Evolutionary conservation across 92 coral and sea anemone genomes (phyloP), one percentile per base, ranked within the genome.

Genomic region (Zoanthus gigantus): DNA sequence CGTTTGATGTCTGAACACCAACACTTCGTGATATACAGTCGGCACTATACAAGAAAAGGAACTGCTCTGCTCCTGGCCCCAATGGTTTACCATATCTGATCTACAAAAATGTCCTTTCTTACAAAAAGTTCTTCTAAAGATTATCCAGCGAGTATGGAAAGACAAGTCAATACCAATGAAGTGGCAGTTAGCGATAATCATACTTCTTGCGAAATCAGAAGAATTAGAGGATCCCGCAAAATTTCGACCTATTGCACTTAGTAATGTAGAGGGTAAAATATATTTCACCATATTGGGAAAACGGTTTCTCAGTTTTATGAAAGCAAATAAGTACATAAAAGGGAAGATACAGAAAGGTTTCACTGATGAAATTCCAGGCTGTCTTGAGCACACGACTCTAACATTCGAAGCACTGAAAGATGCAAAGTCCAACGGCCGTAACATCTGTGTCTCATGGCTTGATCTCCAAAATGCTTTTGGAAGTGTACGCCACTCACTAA

Each of bases 391-490:
- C 23, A 23, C 23, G 23, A 23, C 23, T 23, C 23, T 23, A 23
- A 23, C 23, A 23, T 46, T n/a, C 23, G 58, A 74, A 45, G 78
- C 78, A 46, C 30, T 46, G 16, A 74, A 74, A 74, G 78, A 74
- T 46, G 78, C 29, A 9, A 74, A 74, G 50, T 44, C 57, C 3
- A 42, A 37, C 14, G 77, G 77, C n/a, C 6, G 78, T 5, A 74
- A 34, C 17, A 74, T 74, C 78, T 75, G 61, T 50, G 79, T 52
- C 5, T 16, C 79, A n/a, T 75, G 79, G 42, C 31, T 48, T 3
- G 61, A 75, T 75, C 61, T 75, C 34, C 79, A 75, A 29, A 48
- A 75, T 23, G 61, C 61, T 10, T 75, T 75, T 29, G 79, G 32
- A 47, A 75, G 79, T 14, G 78, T 74, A 44, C 31, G 47, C 1